Base-by-base conservation (phyloP, 2,113 vertebrate genomes). In the Callithrix jacchus region DNA sequence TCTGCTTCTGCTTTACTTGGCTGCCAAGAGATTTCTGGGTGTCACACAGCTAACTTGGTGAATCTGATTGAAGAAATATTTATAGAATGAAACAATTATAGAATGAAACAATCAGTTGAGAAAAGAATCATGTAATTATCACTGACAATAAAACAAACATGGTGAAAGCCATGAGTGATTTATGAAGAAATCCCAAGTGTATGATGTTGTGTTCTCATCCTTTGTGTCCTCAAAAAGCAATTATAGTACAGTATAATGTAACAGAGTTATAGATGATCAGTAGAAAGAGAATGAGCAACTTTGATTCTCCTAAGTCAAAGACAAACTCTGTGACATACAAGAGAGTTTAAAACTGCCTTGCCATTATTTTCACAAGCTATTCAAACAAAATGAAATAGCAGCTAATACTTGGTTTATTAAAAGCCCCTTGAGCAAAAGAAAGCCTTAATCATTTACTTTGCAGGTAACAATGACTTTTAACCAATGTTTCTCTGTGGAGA, bases 1-100 rank as follows among this genome's bases (percentile, higher is more conserved):
- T 87, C n/a, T 52, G 4, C 58, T 87, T 95, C 93, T 96, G 89
- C 80, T 92, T 92, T 89, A 68, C 42, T 97, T 95, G 64, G 71
- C 95, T 96, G 89, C 49, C 70, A 93, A 84, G 92, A 90, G 83
- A 89, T 93, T 96, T 93, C 80, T 96, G 93, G 76, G 87, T 97
- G 96, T 97, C 74, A 77, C 42, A 94, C 68, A 89, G 82, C 82
- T 96, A 93, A 94, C 73, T 91, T 87, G 73, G 86, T 97, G 89
- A 96, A 81, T 93, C 66, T 90, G 89, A 95, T 94, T 87, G 79
- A 96, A 93, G 91, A 95, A 97, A 95, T 94, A 92, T 95, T 97
- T 97, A 95, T 87, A 81, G 45, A 84, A 85, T 95, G 91, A 95
- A 97, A 95, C 93, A 92, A 94, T 97, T 97, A 95, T 81, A 81